A percentile compares a stretch with the other conserved stretches of the same genome.
Conservation (phyloP, 2,113 vertebrate species). For the Pitta sordida region DNA sequence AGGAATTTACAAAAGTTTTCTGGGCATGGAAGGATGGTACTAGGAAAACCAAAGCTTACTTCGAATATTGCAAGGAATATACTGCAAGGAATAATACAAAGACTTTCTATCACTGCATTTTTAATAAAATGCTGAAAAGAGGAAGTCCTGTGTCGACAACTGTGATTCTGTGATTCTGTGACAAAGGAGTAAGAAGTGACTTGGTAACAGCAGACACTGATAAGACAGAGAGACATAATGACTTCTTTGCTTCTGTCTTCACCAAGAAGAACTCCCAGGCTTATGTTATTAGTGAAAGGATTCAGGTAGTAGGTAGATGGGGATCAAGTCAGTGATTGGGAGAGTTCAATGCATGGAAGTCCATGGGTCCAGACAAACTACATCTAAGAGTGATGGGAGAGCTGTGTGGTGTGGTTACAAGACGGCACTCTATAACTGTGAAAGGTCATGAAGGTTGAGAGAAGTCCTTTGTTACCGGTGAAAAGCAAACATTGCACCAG, state of each 20-base stretch:
- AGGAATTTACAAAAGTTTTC: background rate
- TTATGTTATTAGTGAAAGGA: background rate
- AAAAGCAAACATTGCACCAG: background rate
- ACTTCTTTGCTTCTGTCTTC: background rate
- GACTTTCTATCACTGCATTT: background rate
- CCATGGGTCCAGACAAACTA: background rate
- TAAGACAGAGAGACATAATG: background rate
- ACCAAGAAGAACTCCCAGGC: background rate
- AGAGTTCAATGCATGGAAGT: background rate
- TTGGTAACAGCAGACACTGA: background rate
- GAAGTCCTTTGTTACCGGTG: background rate
- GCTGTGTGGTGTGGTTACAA: background rate
- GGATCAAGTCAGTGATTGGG: background rate
- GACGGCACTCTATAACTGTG: background rate
- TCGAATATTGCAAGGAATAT: background rate
- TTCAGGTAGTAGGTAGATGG: background rate
- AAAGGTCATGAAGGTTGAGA: background rate
- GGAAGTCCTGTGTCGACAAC: background rate
- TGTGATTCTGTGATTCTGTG: too few species aligned
- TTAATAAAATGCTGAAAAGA: background rate
- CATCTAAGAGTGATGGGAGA: background rate
- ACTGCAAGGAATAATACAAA: background rate
- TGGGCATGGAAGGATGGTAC: accelerated
- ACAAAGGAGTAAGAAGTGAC: background rate
- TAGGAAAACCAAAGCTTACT: background rate